Evolutionary conservation across 2,888 invertebrate genomes (phyloP).

Genomic region (Chrysina gloriosa): DNA sequence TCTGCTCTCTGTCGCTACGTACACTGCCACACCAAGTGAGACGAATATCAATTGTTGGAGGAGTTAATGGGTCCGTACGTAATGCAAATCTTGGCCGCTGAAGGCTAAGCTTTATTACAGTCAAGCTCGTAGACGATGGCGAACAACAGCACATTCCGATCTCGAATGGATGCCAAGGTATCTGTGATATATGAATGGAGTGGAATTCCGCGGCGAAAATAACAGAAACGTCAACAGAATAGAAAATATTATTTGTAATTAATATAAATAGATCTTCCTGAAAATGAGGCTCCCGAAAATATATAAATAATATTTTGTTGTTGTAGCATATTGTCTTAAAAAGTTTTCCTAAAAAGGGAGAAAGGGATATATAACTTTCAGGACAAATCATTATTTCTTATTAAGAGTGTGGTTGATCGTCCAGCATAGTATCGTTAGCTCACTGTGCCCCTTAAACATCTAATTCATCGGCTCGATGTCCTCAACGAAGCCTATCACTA

Average conservation of each 20-base stretch:
- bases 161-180: conserved; percentile 39
- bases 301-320: neutral
- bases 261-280: conserved; percentile 14
- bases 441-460: too few relatives aligned
- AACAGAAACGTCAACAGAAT: conserved; percentile 25
- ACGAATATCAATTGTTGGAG: conserved; percentile 37
- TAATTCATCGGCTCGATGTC: too few relatives aligned
- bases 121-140: conserved; percentile 30
- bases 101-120: conserved; percentile 38
- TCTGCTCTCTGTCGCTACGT: conserved; percentile 1
- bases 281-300: neutral
- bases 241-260: conserved; percentile 24
- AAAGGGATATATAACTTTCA: too few relatives aligned
- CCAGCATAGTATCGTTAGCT: too few relatives aligned
- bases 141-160: conserved; percentile 39
- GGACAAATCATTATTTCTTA: too few relatives aligned
- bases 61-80: conserved; percentile 37
- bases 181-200: conserved; percentile 39
- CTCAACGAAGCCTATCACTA: too few relatives aligned
- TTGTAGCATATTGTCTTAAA: neutral
- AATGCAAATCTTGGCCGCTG: conserved; percentile 37
- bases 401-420: too few relatives aligned
- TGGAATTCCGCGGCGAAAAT: conserved; percentile 38
- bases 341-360: too few relatives aligned
- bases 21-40: conserved; percentile 15